Percentiles rank a stretch among this genome's conserved stretches.
These are phyloP conservation scores for Limnephilus rhombicus DNA, from an alignment of 2,888 invertebrate genomes.

Conservation along the genomic window DNA sequence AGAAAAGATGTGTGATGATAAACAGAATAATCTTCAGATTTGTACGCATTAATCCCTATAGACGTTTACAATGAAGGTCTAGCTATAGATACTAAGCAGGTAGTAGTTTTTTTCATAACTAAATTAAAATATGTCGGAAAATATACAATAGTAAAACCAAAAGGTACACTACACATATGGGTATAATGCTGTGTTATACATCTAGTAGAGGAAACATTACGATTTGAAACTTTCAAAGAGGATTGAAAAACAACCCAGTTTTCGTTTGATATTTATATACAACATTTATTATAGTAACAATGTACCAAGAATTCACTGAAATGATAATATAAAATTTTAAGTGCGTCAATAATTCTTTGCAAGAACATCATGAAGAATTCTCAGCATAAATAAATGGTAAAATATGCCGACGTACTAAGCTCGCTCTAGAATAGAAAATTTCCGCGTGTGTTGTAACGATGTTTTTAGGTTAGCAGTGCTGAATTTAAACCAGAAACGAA, in stretches of 20 bases:
- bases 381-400: not conserved
- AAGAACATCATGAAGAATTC: not conserved
- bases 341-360: not conserved
- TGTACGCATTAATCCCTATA: not conserved
- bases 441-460: conserved; percentile 41
- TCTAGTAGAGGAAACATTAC: not conserved
- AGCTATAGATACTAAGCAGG: not conserved
- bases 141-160: not conserved
- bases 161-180: not conserved
- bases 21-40: conserved; percentile 14
- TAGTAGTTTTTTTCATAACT: not conserved
- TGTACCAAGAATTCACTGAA: not conserved
- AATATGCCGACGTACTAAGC: not conserved
- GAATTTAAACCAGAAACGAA: conserved; percentile 41
- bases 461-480: conserved; percentile 46
- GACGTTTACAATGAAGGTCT: not conserved
- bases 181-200: not conserved
- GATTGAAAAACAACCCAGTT: not conserved
- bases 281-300: not conserved
- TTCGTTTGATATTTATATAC: not conserved
- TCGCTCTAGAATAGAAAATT: conserved; percentile 33
- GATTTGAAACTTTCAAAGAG: not conserved
- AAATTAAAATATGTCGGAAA: not conserved
- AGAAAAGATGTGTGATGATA: not conserved
- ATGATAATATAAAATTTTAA: not conserved